phyloP scores from a whole-genome alignment of 2,888 invertebrate species.

The Tricholauxania praeusta region DNA sequence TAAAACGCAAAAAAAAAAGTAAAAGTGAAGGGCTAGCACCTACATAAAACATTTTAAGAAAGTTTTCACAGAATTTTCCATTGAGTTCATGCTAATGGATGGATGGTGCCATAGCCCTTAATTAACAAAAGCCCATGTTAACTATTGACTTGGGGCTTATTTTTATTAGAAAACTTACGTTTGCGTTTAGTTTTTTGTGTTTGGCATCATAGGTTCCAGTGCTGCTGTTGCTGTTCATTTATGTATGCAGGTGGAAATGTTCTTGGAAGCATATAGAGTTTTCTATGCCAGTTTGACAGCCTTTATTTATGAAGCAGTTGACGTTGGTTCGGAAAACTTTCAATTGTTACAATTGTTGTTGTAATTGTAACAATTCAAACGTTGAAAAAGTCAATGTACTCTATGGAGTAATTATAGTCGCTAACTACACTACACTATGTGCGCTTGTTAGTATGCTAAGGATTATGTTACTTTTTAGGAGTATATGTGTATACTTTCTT shows the following conservation, averaged over 20 bases:
- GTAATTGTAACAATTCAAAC: neutral
- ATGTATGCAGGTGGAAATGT: slow-evolving; percentile 3
- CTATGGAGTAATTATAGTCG: neutral
- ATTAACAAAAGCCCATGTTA: neutral
- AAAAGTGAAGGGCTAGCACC: neutral
- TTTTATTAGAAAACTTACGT: neutral
- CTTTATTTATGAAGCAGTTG: neutral
- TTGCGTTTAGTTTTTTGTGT: neutral
- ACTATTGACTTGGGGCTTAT: neutral
- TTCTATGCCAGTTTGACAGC: neutral
- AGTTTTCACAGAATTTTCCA: neutral
- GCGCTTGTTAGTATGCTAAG: neutral
- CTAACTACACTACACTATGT: neutral
- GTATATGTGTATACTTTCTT: too few relatives aligned
- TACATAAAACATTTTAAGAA: neutral
- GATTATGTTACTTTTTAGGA: too few relatives aligned
- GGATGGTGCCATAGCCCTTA: neutral
- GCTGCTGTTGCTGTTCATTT: neutral
- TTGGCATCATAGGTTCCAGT: neutral
- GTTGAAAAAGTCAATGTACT: neutral
- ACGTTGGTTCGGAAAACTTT: neutral
- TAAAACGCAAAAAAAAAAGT: slow-evolving; percentile 1
- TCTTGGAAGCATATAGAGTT: neutral
- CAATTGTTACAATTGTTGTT: neutral
- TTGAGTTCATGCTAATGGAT: slow-evolving; percentile 15